Base-by-base conservation (phyloP, 2,113 vertebrate species). In the Acinonyx jubatus region DNA sequence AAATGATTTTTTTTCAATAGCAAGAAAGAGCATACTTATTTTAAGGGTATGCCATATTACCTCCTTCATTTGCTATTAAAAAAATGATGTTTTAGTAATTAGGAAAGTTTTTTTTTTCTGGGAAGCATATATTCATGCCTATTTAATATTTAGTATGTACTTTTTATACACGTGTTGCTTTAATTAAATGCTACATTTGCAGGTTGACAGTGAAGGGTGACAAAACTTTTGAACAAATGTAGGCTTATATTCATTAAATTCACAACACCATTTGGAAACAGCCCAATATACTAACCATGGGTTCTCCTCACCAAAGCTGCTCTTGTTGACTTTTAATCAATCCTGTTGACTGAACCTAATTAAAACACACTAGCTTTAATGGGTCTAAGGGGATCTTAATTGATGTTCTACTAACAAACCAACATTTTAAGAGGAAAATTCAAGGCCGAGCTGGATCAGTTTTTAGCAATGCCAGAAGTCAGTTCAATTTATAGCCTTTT, bases 351-450 rank as follows among this genome's bases (percentile, higher is more conserved):
- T 66, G 69, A 89, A 83, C 15, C 69, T 96, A 96, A 96, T 96
- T 89, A 97, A 97, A 94, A 80, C 36, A 76, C 27, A 50, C 69
- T 15, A 65, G 45, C 33, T 91, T 90, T 86, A 95, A 96, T 65
- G 45, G 45, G 52, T 50, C 89, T 65, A 86, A 78, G 11, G 89
- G 81, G 73, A 84, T 25, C 33, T 82, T 86, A 92, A 79, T 8
- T 95, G 83, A 69, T n/a, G n/a, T 69, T 94, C 55, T 96, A 55
- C 45, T 96, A 91, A 94, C 45, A 80, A 96, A 93, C 16, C 15
- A 45, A 15, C 31, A 63, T 97, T 96, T 94, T 82, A 73, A 93
- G 12, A 91, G 45, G 23, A 41, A 98, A 96, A 93, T n/a, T 94
- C 48, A 68, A 55, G 29, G 89, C n/a, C 9, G 68, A 48, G 69